phyloP scores from a whole-genome alignment of 2,888 invertebrate genomes.

The Drosophila acutilabella region DNA sequence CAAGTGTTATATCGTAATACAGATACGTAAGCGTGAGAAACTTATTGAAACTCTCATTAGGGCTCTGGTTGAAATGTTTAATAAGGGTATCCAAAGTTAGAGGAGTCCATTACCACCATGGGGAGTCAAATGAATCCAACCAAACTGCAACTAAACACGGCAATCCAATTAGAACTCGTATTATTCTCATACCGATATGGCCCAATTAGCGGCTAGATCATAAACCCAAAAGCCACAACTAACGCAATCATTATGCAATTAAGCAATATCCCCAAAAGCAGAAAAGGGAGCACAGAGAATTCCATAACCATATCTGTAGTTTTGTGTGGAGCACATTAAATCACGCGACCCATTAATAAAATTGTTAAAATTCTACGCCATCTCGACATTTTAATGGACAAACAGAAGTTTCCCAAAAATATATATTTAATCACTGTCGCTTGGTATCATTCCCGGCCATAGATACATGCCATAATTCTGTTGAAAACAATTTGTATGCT shows the following conservation, averaged over 20 bases:
- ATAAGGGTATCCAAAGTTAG: conserved; percentile 10
- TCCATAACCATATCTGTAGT: conserved; percentile 22
- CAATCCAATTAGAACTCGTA: conserved; percentile 49
- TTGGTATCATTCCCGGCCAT: conserved; percentile 49
- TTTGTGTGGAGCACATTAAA: conserved; percentile 62
- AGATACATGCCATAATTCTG: conserved; percentile 73
- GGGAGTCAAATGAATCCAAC: conserved; percentile 41
- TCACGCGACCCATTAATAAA: conserved; percentile 79
- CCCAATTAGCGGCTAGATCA: conserved; percentile 76
- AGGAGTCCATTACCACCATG: conserved; percentile 57
- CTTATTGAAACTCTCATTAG: not conserved
- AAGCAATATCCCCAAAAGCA: conserved; percentile 33
- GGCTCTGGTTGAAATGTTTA: conserved; percentile 12
- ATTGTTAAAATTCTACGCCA: conserved; percentile 62
- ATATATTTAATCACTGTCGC: conserved; percentile 78
- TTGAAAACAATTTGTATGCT: conserved; percentile 75
- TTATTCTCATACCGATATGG: conserved; percentile 31
- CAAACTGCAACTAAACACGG: conserved; percentile 39
- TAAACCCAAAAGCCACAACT: conserved; percentile 60
- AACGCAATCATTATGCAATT: conserved; percentile 78
- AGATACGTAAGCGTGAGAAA: conserved; percentile 15
- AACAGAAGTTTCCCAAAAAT: conserved; percentile 65
- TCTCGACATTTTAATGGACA: conserved; percentile 53
- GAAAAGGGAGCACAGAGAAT: conserved; percentile 22
- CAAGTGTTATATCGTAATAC: conserved; percentile 1